Base-by-base conservation (phyloP, 2,113 vertebrate species). In the Romanogobio albipinnatus region DNA sequence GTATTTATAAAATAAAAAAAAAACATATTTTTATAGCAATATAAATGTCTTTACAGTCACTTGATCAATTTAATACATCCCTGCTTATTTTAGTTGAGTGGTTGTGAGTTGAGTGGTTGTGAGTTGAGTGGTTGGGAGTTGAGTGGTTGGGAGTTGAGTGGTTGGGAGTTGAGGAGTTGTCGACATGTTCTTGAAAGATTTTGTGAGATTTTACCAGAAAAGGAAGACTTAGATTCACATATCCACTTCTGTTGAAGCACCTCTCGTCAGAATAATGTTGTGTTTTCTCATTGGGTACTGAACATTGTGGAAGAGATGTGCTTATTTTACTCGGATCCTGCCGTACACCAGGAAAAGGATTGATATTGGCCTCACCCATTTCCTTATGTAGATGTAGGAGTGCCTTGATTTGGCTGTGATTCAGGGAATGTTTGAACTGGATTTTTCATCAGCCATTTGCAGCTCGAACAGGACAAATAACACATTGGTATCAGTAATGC, bases 271-370 rank as follows among this genome's bases (percentile, higher is more conserved):
- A 56, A 22, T 56, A 56, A 56, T 56, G 53, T 17, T 17, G 51
- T 1, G 13, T 62, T 45, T 61, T 81, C 9, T 64, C 79, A 84
- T 90, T 92, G 89, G 92, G 66, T 84, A 33, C 66, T 17, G 14
- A 91, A 92, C 88, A 91, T 90, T 89, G 70, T 84, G 29, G 11
- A 43, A 22, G 19, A 59, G 33, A 22, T 59, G 5, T 61, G 43
- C 49, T 39, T 15, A 58, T 92, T 86, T 87, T 82, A 78, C 86
- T 93, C 84, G 76, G 2, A 22, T 78, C 82, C 84, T 70, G 51
- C 74, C 76, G 7, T 76, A 78, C 84, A 91, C 89, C 86, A 90
- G 87, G 86, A 84, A 84, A 87, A 61, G 74, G 71, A 86, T 61
- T 81, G n/a, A 24, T n/a, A 68, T 17, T 29, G 26, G 77, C 80